phyloP scores from a whole-genome alignment of 2,888 invertebrate genomes.

The Drosophila merina region DNA sequence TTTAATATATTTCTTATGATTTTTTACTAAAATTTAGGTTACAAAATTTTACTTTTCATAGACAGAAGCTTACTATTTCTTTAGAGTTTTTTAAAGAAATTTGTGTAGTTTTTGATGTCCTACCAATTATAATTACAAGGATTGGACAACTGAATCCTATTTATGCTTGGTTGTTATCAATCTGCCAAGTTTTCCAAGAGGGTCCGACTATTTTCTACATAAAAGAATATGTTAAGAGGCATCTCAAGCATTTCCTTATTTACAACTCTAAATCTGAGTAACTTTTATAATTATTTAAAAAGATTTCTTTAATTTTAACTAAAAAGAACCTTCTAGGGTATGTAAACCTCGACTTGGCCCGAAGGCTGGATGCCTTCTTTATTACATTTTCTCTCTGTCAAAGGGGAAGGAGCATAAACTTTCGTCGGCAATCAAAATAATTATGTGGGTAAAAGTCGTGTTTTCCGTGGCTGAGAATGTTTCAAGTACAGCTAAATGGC shows the following conservation, averaged over 20 bases:
- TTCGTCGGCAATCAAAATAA: constrained; percentile 74
- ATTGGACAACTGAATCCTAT: neutral
- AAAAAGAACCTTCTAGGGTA: neutral
- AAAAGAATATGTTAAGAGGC: neutral
- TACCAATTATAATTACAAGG: neutral
- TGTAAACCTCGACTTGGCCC: neutral
- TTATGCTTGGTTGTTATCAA: neutral
- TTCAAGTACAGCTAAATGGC: constrained; percentile 5
- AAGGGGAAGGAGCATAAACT: constrained; percentile 54
- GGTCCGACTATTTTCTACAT: neutral
- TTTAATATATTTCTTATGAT: neutral
- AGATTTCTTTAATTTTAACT: constrained; percentile 8
- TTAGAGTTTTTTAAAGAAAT: neutral
- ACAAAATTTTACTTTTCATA: no score
- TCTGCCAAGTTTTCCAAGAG: neutral
- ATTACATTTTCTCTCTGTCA: constrained; percentile 19
- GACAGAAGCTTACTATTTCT: no score
- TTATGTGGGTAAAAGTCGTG: constrained; percentile 75
- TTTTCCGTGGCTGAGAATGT: constrained; percentile 15
- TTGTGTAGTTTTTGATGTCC: neutral
- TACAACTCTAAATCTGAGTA: no score
- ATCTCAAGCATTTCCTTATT: no score
- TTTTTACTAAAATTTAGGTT: neutral
- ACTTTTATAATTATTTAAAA: no score
- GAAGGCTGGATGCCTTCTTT: neutral